Evolutionary conservation across 2,113 vertebrate species (phyloP).

Genomic region (Monarcha castaneiventris): DNA sequence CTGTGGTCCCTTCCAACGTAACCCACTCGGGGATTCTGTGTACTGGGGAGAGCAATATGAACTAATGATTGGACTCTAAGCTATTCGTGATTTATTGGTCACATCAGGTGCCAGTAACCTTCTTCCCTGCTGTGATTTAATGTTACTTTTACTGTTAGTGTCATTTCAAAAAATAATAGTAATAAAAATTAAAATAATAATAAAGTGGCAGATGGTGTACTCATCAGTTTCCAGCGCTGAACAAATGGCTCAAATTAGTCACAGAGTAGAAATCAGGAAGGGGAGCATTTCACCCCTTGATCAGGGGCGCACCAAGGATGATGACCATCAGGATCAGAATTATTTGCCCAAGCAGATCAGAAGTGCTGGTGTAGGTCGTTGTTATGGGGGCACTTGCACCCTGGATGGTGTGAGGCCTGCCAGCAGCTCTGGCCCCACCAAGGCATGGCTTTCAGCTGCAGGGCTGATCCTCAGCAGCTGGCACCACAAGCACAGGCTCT

Average conservation of each 20-base stretch:
- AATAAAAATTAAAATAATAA: background rate
- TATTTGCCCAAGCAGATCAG: background rate
- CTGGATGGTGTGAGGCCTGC: background rate
- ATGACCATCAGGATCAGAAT: background rate
- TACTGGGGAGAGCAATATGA: background rate
- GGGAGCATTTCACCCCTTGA: constrained; percentile 28
- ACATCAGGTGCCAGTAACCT: background rate
- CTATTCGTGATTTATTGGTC: background rate
- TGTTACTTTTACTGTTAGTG: background rate
- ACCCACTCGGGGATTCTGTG: background rate
- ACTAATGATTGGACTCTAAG: background rate
- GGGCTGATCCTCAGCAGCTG: background rate
- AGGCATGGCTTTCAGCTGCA: background rate
- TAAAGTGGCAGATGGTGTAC: constrained; percentile 5
- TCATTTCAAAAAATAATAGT: background rate
- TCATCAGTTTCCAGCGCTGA: constrained; percentile 27
- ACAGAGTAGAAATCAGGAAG: constrained; percentile 37
- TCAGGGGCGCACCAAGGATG: background rate
- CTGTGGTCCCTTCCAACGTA: background rate
- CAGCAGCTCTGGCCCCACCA: background rate
- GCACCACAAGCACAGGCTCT: background rate
- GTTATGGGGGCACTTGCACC: background rate
- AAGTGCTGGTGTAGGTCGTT: background rate
- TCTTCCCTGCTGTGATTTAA: background rate
- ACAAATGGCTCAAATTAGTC: constrained; percentile 59